These are phyloP conservation scores for Tichodroma muraria DNA, from an alignment of 2,113 vertebrate genomes.

Conservation along the genomic window DNA sequence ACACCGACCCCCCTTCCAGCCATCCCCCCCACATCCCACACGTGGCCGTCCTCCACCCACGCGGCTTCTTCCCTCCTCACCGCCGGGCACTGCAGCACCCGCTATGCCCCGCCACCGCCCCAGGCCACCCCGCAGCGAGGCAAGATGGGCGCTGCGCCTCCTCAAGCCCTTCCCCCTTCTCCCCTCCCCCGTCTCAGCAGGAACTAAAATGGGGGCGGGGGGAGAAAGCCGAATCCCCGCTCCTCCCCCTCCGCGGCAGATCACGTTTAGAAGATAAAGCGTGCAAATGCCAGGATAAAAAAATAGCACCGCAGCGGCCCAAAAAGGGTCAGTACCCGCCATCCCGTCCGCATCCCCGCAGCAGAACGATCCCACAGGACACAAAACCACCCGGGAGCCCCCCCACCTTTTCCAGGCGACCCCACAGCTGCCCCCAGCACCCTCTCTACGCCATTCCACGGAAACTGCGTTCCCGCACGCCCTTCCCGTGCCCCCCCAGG, in stretches of 20 bases:
- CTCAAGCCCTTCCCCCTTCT: too few species aligned
- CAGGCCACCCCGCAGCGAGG: not conserved
- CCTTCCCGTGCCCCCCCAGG: not conserved
- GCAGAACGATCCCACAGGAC: accelerated
- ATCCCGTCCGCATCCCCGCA: accelerated
- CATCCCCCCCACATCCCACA: not conserved
- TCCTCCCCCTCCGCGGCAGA: not conserved
- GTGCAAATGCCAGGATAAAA: accelerated
- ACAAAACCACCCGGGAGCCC: not conserved
- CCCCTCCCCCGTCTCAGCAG: not conserved
- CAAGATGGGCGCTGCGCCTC: not conserved
- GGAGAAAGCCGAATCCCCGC: accelerated
- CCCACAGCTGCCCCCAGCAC: too few species aligned
- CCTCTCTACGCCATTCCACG: accelerated
- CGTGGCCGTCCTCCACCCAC: not conserved
- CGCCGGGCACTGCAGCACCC: not conserved
- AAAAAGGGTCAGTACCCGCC: accelerated
- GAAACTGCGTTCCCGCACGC: accelerated
- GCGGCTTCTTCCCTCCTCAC: not conserved
- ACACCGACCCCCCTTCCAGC: not conserved
- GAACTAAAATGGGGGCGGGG: not conserved
- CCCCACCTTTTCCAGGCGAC: too few species aligned
- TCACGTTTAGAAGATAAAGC: too few species aligned
- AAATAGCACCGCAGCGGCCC: accelerated
- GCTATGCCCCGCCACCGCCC: not conserved